Percentiles rank a stretch among this genome's conserved stretches.
These are phyloP conservation scores for Oscheius sp. DNA, from an alignment of 1,140 invertebrate genomes.

Conservation along the genomic window DNA sequence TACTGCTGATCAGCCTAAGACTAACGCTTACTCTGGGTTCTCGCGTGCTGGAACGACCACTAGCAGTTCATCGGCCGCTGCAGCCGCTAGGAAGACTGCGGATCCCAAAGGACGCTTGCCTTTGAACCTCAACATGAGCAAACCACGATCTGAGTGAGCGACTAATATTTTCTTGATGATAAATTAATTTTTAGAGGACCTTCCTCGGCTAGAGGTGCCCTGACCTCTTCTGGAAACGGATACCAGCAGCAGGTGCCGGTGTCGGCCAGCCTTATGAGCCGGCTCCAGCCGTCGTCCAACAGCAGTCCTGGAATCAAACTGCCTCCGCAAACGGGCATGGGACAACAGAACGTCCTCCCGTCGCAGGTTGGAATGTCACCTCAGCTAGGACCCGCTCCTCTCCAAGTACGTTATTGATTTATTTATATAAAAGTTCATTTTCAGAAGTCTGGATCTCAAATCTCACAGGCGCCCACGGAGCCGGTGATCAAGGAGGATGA, in stretches of 20 bases:
- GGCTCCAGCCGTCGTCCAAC: not conserved
- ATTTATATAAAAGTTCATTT: conserved; percentile 13
- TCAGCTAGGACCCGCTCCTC: not conserved
- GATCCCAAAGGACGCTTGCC: conserved; percentile 32
- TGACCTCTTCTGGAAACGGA: not conserved
- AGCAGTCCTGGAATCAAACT: not conserved
- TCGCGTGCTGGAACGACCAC: not conserved
- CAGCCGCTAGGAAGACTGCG: conserved; percentile 15
- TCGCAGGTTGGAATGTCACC: too few species aligned
- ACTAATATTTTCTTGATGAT: not conserved
- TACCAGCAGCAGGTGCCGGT: conserved; percentile 15
- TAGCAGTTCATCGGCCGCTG: not conserved
- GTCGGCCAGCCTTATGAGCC: not conserved
- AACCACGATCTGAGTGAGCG: not conserved
- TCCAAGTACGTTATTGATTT: not conserved
- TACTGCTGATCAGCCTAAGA: not conserved
- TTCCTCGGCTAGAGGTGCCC: not conserved
- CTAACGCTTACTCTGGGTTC: not conserved
- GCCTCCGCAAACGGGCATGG: not conserved
- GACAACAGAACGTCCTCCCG: not conserved
- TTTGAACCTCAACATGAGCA: not conserved
- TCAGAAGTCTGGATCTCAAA: conserved; percentile 52
- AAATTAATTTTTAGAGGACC: not conserved
- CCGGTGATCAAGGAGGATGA: conserved; percentile 60
- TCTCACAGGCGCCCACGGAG: conserved; percentile 57